phyloP scores from a whole-genome alignment of 1,140 invertebrate genomes.

The Bombus picipes region DNA sequence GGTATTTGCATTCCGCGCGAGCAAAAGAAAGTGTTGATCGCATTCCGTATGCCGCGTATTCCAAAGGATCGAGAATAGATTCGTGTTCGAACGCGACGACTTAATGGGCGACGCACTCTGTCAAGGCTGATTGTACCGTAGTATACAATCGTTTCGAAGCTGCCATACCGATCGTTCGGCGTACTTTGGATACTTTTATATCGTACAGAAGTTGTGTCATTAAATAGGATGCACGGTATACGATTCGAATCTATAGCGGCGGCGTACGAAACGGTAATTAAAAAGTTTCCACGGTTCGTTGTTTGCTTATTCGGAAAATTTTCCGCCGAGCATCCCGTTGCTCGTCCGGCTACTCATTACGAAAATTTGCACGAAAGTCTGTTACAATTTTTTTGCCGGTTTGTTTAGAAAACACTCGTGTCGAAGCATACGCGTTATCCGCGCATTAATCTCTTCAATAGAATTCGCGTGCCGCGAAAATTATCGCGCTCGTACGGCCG shows the following conservation, averaged over 20 bases:
- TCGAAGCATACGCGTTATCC: background rate
- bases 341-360: slow-evolving; percentile 21
- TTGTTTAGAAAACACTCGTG: background rate
- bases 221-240: slow-evolving; percentile 3
- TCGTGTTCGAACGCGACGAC: background rate
- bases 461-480: slow-evolving; percentile 4
- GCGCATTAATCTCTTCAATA: slow-evolving; percentile 19
- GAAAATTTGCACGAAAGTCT: slow-evolving; percentile 37
- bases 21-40: slow-evolving; percentile 46
- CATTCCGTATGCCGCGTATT: slow-evolving; percentile 55
- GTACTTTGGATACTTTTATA: background rate
- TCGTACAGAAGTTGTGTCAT: slow-evolving; percentile 26
- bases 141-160: too few relatives aligned
- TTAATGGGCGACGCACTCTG: background rate
- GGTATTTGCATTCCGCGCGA: slow-evolving; percentile 56
- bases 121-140: background rate
- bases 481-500: slow-evolving; percentile 1
- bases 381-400: slow-evolving; percentile 4
- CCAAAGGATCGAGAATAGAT: slow-evolving; percentile 22
- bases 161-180: background rate
- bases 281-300: slow-evolving; percentile 32
- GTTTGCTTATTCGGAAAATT: slow-evolving; percentile 37
- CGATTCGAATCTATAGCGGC: background rate
- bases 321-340: slow-evolving; percentile 20
- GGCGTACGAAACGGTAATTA: slow-evolving; percentile 32